Conservation (phyloP, 2,888 invertebrate species). For the Brachypterus glaber region DNA sequence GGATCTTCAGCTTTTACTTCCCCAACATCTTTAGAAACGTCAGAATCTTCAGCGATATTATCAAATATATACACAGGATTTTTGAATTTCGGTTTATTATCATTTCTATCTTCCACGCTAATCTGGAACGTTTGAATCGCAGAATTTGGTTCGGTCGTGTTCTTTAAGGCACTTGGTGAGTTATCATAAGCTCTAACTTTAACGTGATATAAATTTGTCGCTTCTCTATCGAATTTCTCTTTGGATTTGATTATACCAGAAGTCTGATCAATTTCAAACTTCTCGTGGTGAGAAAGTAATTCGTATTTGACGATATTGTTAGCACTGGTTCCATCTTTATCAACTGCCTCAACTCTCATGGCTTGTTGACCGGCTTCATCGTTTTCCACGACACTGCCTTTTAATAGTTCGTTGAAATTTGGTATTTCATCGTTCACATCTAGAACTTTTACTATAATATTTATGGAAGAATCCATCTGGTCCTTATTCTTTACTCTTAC, state of each 20-base stretch:
- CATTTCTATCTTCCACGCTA: constrained; percentile 91
- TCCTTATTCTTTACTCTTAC: constrained; percentile 75
- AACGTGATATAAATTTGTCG: constrained; percentile 74
- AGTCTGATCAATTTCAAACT: constrained; percentile 74
- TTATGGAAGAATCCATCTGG: constrained; percentile 68
- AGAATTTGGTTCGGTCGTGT: constrained; percentile 59
- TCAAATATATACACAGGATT: constrained; percentile 62
- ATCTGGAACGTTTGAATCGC: constrained; percentile 78
- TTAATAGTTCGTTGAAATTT: constrained; percentile 70
- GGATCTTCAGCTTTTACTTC: constrained; percentile 81
- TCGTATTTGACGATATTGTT: constrained; percentile 77
- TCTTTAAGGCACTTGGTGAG: constrained; percentile 66
- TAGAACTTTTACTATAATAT: constrained; percentile 65
- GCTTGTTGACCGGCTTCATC: constrained; percentile 74
- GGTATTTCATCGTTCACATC: constrained; percentile 91
- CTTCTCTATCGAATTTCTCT: constrained; percentile 78
- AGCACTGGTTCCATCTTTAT: constrained; percentile 72
- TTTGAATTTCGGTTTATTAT: constrained; percentile 87
- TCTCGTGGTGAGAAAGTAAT: constrained; percentile 56
- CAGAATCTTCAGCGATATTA: constrained; percentile 72
- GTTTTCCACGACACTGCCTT: constrained; percentile 78
- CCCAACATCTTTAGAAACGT: constrained; percentile 71
- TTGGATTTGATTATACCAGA: constrained; percentile 83
- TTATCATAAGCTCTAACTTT: constrained; percentile 79
- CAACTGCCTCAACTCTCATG: constrained; percentile 73